Percentiles rank a stretch among this genome's conserved stretches.
Conservation (phyloP, 1,140 invertebrate genomes). For the Cylas formicarius region DNA sequence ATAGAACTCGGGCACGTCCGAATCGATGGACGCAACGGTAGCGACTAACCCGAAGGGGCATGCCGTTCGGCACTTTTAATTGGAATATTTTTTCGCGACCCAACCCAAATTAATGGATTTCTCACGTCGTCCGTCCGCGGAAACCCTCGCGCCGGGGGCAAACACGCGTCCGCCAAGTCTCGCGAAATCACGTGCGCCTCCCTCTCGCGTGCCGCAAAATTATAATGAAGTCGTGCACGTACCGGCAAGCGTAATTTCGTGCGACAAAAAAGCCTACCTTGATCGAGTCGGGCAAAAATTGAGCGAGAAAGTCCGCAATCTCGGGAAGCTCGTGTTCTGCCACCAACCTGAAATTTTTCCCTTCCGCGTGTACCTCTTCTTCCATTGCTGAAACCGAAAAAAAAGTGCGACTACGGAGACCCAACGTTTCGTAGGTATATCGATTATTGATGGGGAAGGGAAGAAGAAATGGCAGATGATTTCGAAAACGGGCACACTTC, state of each 20-base stretch:
- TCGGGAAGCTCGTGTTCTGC: constrained; percentile 70
- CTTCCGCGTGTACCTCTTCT: constrained; percentile 68
- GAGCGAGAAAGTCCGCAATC: constrained; percentile 65
- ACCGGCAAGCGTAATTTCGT: background rate
- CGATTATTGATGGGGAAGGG: constrained; percentile 4
- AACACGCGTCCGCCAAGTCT: too few relatives aligned
- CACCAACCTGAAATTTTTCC: constrained; percentile 77
- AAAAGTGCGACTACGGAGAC: constrained; percentile 14
- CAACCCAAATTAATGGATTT: background rate
- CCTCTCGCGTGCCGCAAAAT: background rate
- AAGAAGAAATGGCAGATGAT: constrained; percentile 1
- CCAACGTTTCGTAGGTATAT: constrained; percentile 2
- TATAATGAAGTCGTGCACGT: background rate
- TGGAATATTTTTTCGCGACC: background rate
- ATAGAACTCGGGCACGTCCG: too few relatives aligned
- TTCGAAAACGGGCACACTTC: background rate
- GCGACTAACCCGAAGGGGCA: background rate
- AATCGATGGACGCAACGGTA: background rate
- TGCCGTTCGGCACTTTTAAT: background rate
- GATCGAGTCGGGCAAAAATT: constrained; percentile 72
- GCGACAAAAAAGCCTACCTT: constrained; percentile 55
- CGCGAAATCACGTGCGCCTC: too few relatives aligned
- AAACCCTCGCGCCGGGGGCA: too few relatives aligned
- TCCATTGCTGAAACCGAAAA: constrained; percentile 57
- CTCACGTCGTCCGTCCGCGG: too few relatives aligned